Evolutionary conservation across 2,888 invertebrate species (phyloP).

Genomic region (Malacosoma neustria): DNA sequence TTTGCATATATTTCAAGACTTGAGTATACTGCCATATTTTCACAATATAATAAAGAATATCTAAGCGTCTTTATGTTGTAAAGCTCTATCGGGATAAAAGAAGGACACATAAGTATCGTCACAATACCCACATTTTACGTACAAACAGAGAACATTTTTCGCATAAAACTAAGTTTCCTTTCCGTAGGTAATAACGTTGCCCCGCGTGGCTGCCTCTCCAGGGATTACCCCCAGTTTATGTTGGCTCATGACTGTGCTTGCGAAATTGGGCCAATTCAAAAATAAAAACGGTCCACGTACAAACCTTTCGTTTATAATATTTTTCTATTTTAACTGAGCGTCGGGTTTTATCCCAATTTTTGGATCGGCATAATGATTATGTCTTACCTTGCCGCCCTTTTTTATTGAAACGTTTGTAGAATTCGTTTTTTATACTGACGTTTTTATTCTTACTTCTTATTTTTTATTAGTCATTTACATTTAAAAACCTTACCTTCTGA

Average conservation of each 20-base stretch:
- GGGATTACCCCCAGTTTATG: conserved; percentile 37
- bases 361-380: conserved; percentile 17
- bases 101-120: conserved; percentile 10
- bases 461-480: too few relatives aligned
- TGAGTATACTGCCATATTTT: too few relatives aligned
- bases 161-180: conserved; percentile 28
- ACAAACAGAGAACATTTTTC: conserved; percentile 26
- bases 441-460: too few relatives aligned
- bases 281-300: conserved; percentile 28
- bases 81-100: too few relatives aligned
- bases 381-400: too few relatives aligned
- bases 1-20: too few relatives aligned
- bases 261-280: conserved; percentile 38
- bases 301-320: conserved; percentile 17
- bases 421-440: too few relatives aligned
- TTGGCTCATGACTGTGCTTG: conserved; percentile 17
- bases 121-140: conserved; percentile 23
- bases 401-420: too few relatives aligned
- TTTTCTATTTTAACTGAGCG: conserved; percentile 16
- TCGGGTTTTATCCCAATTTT: conserved; percentile 11
- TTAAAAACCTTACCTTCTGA: too few relatives aligned
- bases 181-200: conserved; percentile 29
- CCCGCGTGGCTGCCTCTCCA: conserved; percentile 31
- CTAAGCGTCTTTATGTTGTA: too few relatives aligned
- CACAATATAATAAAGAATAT: too few relatives aligned